Conservation (phyloP, 1,140 invertebrate species). For the Rhyacophila brunnea region DNA sequence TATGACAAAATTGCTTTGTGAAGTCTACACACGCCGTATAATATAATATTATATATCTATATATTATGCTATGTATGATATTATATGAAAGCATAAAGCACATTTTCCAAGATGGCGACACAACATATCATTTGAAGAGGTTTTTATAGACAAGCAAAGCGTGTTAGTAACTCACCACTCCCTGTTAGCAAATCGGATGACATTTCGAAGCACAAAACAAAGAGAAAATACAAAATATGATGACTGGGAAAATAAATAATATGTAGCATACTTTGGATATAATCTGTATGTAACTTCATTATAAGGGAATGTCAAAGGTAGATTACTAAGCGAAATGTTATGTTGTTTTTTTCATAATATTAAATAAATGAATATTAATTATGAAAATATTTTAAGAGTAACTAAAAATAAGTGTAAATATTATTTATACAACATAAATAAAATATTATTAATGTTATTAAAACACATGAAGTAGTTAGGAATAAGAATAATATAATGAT, state of each 20-base stretch:
- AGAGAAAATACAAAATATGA: conserved; percentile 29
- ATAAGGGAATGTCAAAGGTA: not conserved
- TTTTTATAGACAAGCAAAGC: conserved; percentile 11
- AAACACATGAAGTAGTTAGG: no score
- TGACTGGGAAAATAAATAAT: conserved; percentile 18
- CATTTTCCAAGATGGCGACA: conserved; percentile 13
- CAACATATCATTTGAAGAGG: conserved; percentile 4
- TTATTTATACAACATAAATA: no score
- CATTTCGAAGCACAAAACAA: conserved; percentile 32
- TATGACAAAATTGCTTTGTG: no score
- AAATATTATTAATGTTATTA: no score
- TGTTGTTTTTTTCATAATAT: no score
- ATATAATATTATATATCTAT: not conserved
- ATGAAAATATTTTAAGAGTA: no score
- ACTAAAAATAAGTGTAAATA: no score
- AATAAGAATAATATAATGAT: no score
- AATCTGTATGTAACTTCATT: not conserved
- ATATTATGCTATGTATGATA: conserved; percentile 12
- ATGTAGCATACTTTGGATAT: not conserved
- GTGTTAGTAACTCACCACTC: conserved; percentile 32
- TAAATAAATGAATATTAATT: no score
- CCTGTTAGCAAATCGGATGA: conserved; percentile 28
- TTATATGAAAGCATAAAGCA: conserved; percentile 31
- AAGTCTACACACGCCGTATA: no score
- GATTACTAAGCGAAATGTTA: no score